Evolutionary conservation across 2,888 invertebrate species (phyloP).

Genomic region (Corythucha ciliata): DNA sequence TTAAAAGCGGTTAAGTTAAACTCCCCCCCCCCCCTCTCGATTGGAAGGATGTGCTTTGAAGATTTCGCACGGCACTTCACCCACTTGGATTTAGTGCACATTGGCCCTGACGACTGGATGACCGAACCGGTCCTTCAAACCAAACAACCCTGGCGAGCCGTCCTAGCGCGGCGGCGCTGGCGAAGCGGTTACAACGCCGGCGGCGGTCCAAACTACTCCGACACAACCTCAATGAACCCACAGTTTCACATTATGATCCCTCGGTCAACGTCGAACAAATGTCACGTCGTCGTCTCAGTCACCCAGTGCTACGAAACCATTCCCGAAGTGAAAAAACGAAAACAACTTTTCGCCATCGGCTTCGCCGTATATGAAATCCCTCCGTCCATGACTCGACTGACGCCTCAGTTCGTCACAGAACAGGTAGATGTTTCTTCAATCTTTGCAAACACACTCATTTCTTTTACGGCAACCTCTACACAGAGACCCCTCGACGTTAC

Average conservation of each 20-base stretch:
- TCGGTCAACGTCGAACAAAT: slow-evolving; percentile 52
- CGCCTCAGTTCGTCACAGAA: slow-evolving; percentile 51
- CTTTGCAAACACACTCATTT: slow-evolving; percentile 4
- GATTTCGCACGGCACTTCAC: slow-evolving; percentile 59
- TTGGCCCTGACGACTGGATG: slow-evolving; percentile 69
- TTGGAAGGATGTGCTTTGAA: slow-evolving; percentile 64
- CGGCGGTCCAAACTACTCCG: slow-evolving; percentile 53
- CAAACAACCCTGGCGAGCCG: slow-evolving; percentile 61
- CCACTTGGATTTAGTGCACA: slow-evolving; percentile 60
- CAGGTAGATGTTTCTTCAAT: slow-evolving; percentile 42
- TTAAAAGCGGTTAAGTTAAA: too few species aligned
- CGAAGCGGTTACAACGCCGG: slow-evolving; percentile 60
- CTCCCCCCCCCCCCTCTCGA: too few species aligned
- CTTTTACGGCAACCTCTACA: background rate
- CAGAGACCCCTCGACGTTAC: slow-evolving; percentile 58
- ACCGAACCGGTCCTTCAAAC: slow-evolving; percentile 56
- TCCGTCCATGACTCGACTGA: slow-evolving; percentile 50
- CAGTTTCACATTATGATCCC: slow-evolving; percentile 62
- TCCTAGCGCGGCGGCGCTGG: slow-evolving; percentile 58
- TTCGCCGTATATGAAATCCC: slow-evolving; percentile 64
- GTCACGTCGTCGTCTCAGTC: slow-evolving; percentile 63
- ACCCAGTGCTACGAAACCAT: slow-evolving; percentile 54
- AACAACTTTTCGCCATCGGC: slow-evolving; percentile 53
- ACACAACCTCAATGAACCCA: slow-evolving; percentile 58
- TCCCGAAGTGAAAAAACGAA: slow-evolving; percentile 45